A percentile compares a stretch with the other conserved stretches of the same genome.
Evolutionary conservation across 2,113 vertebrate species (phyloP).

Genomic region (Hypocryptadius cinnamomeus): DNA sequence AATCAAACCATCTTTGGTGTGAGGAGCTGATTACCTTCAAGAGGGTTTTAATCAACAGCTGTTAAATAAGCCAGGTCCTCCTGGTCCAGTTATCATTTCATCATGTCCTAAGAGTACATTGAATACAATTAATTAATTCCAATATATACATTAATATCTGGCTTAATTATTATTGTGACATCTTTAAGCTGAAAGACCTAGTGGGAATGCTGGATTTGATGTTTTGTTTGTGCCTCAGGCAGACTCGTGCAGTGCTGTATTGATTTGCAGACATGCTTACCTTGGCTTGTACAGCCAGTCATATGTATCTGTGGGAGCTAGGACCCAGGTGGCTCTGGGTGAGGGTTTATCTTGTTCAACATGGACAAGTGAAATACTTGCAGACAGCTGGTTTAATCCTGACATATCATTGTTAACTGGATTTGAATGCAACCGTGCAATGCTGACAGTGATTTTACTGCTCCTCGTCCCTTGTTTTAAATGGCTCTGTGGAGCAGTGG

Average conservation of each 20-base stretch:
- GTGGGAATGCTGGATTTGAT: background rate
- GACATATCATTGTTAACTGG: background rate
- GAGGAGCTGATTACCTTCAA: background rate
- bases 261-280: background rate
- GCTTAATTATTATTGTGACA: background rate
- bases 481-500: background rate
- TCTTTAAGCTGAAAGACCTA: background rate
- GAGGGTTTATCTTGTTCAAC: background rate
- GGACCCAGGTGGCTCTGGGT: background rate
- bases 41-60: background rate
- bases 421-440: background rate
- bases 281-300: background rate
- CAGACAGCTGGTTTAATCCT: constrained; percentile 17
- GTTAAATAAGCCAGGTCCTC: background rate
- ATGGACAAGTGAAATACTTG: background rate
- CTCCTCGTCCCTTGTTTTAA: background rate
- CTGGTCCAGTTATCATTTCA: background rate
- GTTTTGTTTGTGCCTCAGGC: background rate
- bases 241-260: background rate
- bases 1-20: background rate
- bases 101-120: background rate
- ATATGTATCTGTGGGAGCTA: background rate
- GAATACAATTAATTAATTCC: background rate
- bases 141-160: background rate
- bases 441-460: background rate